Percentiles rank a stretch among this genome's conserved stretches.
These are phyloP conservation scores for Stercorarius parasiticus DNA, from an alignment of 2,113 vertebrate species.

Conservation along the genomic window DNA sequence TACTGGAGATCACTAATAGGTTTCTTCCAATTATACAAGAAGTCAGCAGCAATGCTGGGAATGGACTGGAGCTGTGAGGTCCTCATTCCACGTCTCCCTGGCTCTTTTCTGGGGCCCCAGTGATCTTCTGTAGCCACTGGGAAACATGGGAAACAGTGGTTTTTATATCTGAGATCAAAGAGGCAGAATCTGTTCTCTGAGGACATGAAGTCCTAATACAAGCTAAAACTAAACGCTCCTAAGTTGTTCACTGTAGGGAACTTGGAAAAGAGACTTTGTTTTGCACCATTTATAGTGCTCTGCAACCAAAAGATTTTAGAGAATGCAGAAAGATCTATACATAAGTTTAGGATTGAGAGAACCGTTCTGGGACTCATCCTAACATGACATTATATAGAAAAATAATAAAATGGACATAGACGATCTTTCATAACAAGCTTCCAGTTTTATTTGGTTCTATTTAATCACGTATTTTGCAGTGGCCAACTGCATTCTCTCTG, in stretches of 20 bases:
- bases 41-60: neutral
- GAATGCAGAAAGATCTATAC: neutral
- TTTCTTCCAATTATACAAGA: neutral
- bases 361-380: neutral
- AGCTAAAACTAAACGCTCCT: slow-evolving; percentile 1
- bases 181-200: slow-evolving; percentile 1
- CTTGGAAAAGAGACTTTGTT: slow-evolving; percentile 33
- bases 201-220: neutral
- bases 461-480: neutral
- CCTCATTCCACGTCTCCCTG: neutral
- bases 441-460: neutral
- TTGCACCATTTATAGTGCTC: neutral
- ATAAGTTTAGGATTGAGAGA: neutral
- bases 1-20: neutral
- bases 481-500: neutral
- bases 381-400: neutral
- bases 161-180: slow-evolving; percentile 51
- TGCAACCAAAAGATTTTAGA: neutral
- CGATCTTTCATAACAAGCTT: neutral
- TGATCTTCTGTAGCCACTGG: neutral
- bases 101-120: neutral
- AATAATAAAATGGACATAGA: neutral
- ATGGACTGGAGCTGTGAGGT: neutral
- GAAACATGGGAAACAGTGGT: neutral
- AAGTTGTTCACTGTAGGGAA: slow-evolving; percentile 23